phyloP scores from a whole-genome alignment of 1,140 invertebrate species.

The Euglossa dilemma region DNA sequence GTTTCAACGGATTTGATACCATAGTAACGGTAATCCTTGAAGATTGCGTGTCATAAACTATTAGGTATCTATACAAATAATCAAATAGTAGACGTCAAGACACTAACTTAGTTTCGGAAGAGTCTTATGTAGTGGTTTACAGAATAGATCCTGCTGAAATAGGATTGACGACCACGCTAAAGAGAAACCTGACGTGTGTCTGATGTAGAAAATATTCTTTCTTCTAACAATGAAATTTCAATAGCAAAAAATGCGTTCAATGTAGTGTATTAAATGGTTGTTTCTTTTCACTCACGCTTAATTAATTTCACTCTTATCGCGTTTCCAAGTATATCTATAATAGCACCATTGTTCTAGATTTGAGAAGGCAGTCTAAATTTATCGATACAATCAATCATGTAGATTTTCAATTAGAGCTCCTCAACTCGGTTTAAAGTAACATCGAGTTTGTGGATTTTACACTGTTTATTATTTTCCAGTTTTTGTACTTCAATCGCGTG shows the following conservation, averaged over 20 bases:
- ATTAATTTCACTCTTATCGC: background rate
- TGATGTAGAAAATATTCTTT: background rate
- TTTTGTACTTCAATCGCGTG: slow-evolving; percentile 28
- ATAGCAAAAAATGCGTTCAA: background rate
- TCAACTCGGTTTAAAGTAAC: background rate
- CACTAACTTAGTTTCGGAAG: background rate
- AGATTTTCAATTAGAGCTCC: background rate
- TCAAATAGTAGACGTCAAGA: background rate
- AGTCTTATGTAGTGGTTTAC: background rate
- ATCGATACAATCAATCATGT: background rate
- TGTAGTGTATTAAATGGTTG: background rate
- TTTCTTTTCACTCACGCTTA: background rate
- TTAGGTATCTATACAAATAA: background rate
- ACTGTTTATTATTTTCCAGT: background rate
- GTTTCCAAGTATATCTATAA: slow-evolving; percentile 11
- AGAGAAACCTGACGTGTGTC: background rate
- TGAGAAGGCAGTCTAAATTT: background rate
- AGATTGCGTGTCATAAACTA: background rate
- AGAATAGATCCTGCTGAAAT: background rate
- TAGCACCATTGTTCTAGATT: slow-evolving; percentile 11
- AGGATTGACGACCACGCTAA: background rate
- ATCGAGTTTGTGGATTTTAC: background rate
- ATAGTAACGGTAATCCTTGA: background rate
- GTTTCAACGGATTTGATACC: background rate
- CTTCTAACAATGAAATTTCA: background rate